Base-by-base conservation (phyloP, 2,113 vertebrate species). In the Nymphicus hollandicus region DNA sequence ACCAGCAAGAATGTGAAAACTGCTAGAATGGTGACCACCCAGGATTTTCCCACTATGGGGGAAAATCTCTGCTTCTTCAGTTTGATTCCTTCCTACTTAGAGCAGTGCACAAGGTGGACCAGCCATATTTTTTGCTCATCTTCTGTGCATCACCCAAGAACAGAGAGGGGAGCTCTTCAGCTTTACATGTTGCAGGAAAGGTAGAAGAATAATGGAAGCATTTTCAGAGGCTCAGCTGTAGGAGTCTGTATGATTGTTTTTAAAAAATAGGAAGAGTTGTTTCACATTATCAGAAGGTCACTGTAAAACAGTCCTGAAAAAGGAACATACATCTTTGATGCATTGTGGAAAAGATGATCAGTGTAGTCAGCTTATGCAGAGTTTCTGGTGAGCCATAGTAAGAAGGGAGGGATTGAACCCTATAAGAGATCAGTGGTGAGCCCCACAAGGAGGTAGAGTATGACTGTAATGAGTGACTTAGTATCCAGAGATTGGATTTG, bases 21-120 rank as follows among this genome's bases (percentile, higher is more conserved):
- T 47, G 22, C 60, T 66, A 64, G 35, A 91, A 90, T 1, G 39
- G 56, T 78, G 79, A 92, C 90, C 56, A 56, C 46, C 6, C 65
- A 90, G 79, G 88, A 90, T 90, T 90, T 88, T 86, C 47, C 22
- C 29, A 18, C 31, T 86, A 24, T 19, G 52, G 47, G 47, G 43
- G n/a, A n/a, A n/a, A n/a, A 52, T 50, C 24, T 96, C 90, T 83
- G 79, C 55, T 91, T 91, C 76, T 93, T 88, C 90, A 81, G 90
- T 96, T 97, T 91, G 93, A 94, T 95, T 96, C 89, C 91, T 95
- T 93, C 39, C 23, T 90, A 47, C 28, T 68, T 50, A n/a, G 33
- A 74, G 43, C 50, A 86, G 6, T 4, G 2, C 41, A 33, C 28
- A 60, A 25, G 27, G 23, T 90, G 35, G 39, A 70, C 22, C 17